phyloP scores from a whole-genome alignment of 1,140 invertebrate genomes.

The Drosophila littoralis region DNA sequence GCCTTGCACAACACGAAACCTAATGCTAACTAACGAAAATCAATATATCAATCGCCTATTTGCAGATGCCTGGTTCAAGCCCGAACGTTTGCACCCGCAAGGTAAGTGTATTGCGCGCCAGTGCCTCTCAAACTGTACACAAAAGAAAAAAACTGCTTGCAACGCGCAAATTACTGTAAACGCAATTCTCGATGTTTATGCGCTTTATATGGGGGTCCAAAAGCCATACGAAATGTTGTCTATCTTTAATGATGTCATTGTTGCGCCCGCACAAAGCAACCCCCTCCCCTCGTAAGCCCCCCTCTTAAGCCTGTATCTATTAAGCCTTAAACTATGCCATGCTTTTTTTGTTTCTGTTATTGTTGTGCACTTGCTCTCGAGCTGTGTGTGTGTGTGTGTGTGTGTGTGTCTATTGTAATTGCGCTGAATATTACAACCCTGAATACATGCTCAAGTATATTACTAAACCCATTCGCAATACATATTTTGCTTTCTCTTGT shows the following conservation, averaged over 20 bases:
- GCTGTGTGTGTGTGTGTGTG: not conserved
- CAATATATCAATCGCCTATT: slow-evolving; percentile 86
- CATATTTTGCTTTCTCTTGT: not conserved
- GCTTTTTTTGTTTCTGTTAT: slow-evolving; percentile 27
- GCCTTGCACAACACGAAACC: slow-evolving; percentile 55
- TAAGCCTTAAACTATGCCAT: slow-evolving; percentile 44
- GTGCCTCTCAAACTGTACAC: slow-evolving; percentile 49
- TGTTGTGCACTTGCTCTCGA: slow-evolving; percentile 30
- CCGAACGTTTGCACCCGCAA: slow-evolving; percentile 93
- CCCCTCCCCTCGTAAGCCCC: not conserved
- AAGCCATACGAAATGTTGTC: not conserved
- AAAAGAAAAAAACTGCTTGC: slow-evolving; percentile 42
- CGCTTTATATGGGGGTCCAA: not conserved
- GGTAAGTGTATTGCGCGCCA: slow-evolving; percentile 87
- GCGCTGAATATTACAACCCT: slow-evolving; percentile 31
- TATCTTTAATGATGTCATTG: slow-evolving; percentile 69
- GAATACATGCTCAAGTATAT: slow-evolving; percentile 27
- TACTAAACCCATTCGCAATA: not conserved
- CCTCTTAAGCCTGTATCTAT: not conserved
- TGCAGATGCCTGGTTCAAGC: slow-evolving; percentile 96
- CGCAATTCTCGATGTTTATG: slow-evolving; percentile 11
- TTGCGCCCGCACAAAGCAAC: slow-evolving; percentile 23
- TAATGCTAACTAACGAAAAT: slow-evolving; percentile 81
- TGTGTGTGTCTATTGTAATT: slow-evolving; percentile 28
- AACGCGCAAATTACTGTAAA: slow-evolving; percentile 24